These are phyloP conservation scores for Sminthopsis crassicaudata DNA, from an alignment of 2,113 vertebrate genomes.

Conservation along the genomic window DNA sequence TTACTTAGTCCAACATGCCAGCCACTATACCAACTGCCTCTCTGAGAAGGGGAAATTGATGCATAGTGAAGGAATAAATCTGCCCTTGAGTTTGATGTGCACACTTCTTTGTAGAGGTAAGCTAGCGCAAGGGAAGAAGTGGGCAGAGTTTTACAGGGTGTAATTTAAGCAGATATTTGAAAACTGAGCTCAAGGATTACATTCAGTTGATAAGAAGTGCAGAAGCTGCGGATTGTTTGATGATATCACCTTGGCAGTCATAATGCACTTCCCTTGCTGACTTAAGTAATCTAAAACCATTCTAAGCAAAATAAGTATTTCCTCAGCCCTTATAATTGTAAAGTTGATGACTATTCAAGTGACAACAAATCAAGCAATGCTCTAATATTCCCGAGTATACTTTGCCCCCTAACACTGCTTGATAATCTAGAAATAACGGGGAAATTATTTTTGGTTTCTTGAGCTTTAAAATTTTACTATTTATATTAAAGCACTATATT, in stretches of 20 bases:
- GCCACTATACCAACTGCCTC: neutral
- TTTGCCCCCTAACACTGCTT: conserved; percentile 14
- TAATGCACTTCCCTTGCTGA: conserved; percentile 62
- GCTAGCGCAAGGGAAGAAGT: conserved; percentile 27
- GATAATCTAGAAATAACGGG: conserved; percentile 26
- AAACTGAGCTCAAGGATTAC: conserved; percentile 18
- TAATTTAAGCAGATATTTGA: conserved; percentile 43
- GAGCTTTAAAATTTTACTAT: conserved; percentile 23
- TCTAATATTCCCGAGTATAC: conserved; percentile 17
- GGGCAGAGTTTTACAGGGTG: conserved; percentile 25
- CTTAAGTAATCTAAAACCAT: conserved; percentile 60
- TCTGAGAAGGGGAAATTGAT: neutral
- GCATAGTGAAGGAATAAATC: neutral
- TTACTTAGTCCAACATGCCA: neutral
- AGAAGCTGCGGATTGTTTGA: conserved; percentile 46
- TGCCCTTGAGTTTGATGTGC: neutral
- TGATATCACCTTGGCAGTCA: neutral
- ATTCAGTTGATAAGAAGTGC: conserved; percentile 25
- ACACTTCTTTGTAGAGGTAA: neutral
- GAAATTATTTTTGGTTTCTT: neutral
- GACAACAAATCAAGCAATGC: neutral
- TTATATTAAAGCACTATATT: neutral
- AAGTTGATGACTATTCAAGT: conserved; percentile 35
- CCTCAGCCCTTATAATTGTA: conserved; percentile 43
- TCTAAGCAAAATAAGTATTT: conserved; percentile 55